A percentile compares a stretch with the other conserved stretches of the same genome.
Conservation (phyloP, 2,888 invertebrate species). For the Unio delphinus region DNA sequence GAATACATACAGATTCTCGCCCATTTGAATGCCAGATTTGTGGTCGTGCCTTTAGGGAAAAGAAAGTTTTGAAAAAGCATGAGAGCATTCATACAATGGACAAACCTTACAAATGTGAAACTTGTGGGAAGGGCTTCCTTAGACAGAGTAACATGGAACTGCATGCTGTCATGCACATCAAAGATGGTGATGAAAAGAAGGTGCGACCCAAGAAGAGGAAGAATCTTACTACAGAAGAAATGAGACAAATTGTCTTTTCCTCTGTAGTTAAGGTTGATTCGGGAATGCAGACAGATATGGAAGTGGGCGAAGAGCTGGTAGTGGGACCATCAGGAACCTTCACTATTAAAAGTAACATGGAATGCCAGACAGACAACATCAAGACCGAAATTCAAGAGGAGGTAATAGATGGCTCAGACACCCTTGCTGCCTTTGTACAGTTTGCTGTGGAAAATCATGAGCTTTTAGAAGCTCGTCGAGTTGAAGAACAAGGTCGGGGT, state of each 20-base stretch:
- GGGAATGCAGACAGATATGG: conserved; percentile 28
- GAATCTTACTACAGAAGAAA: conserved; percentile 23
- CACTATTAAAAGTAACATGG: too few species aligned
- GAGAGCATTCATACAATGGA: conserved; percentile 30
- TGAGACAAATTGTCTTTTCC: conserved; percentile 29
- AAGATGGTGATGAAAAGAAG: conserved; percentile 11
- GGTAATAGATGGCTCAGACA: conserved; percentile 9
- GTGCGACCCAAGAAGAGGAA: conserved; percentile 22
- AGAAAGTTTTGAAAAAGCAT: conserved; percentile 34
- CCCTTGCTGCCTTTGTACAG: conserved; percentile 21
- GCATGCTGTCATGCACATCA: conserved; percentile 38
- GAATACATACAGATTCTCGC: conserved; percentile 31
- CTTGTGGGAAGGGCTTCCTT: conserved; percentile 31
- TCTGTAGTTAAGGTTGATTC: conserved; percentile 29
- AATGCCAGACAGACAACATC: too few species aligned
- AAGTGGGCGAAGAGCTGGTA: conserved; percentile 18
- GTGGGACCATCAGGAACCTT: too few species aligned
- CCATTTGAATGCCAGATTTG: conserved; percentile 27
- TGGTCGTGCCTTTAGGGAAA: conserved; percentile 30
- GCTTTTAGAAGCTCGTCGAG: too few species aligned
- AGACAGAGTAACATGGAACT: conserved; percentile 34
- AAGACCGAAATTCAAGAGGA: conserved; percentile 1
- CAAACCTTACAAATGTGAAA: conserved; percentile 26
- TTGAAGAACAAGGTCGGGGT: too few species aligned
- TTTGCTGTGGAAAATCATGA: conserved; percentile 22